Evolutionary conservation across 1,140 invertebrate genomes (phyloP), one percentile per base, ranked within the genome.

Genomic region (Aricia agestis): DNA sequence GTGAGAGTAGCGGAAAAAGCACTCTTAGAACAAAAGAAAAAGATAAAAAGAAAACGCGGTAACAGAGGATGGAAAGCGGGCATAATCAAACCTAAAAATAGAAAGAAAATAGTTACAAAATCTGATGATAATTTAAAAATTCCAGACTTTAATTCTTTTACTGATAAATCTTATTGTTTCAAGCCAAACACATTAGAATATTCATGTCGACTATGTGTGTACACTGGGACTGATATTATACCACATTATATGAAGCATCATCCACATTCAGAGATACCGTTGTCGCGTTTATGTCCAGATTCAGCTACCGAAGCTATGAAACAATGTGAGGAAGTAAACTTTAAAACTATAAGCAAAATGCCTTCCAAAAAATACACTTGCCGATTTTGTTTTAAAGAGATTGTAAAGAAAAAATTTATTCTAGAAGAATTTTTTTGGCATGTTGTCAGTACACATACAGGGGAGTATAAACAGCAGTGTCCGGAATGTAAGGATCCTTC

Each of bases 401-500:
- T 90, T 78, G 57, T 79, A 68, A 77, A 82, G 69, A 79, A 77
- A 19, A 82, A 79, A 66, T 71, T 68, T 2, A 72, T 77, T 13
- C 72, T 91, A 59, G 88, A 93, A 77, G 82, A 86, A 13, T 94
- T 95, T 76, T 95, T 94, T 77, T 94, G 95, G 78, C 95, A 96
- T 76, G 76, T 92, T 36, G 92, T 95, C 15, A 93, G 93, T n/a
- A 92, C 86, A 66, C 95, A 96, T 72, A 96, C 95, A 0, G 95
- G 95, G 0, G 95, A 96, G 83, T 96, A 95, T 80, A 92, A 94
- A 67, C 93, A 93, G 72, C 78, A 81, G 3, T 96, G 95, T 84
- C 88, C 87, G 7, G 82, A 91, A 45, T 96, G 95, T 76, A 65
- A 66, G 6, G 78, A 83, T 72, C 71, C 63, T 6, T 74, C 69